Percentiles rank a stretch among this genome's conserved stretches.
These are phyloP conservation scores for Agrypnus murinus DNA, from an alignment of 2,888 invertebrate species.

Conservation along the genomic window DNA sequence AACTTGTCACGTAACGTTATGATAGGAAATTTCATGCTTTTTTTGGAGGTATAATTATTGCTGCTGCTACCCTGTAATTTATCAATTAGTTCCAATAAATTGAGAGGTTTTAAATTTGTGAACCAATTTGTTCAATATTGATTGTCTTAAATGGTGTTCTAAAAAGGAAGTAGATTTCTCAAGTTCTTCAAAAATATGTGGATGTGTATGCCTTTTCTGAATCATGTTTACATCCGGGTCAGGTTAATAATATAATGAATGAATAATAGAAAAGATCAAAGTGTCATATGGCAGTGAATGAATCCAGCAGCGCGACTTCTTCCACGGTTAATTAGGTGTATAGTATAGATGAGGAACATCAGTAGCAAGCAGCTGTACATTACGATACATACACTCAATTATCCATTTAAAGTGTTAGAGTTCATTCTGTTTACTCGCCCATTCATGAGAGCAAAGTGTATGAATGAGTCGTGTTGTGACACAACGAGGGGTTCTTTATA, in stretches of 20 bases:
- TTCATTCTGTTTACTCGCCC: slow-evolving; percentile 57
- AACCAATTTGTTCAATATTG: too few relatives aligned
- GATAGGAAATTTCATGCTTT: background rate
- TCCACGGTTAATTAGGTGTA: slow-evolving; percentile 41
- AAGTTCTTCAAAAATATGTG: background rate
- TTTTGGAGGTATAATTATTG: background rate
- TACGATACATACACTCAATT: slow-evolving; percentile 54
- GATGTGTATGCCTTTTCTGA: slow-evolving; percentile 16
- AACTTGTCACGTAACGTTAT: slow-evolving; percentile 7
- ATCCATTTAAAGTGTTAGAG: slow-evolving; percentile 57
- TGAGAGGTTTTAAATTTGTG: too few relatives aligned
- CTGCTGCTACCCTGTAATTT: background rate
- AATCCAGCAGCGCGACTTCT: slow-evolving; percentile 37
- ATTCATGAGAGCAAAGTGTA: slow-evolving; percentile 52
- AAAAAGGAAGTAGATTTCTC: background rate
- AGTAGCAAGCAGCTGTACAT: slow-evolving; percentile 49
- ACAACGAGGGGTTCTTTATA: slow-evolving; percentile 48
- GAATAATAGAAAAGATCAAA: slow-evolving; percentile 37
- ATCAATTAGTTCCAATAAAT: background rate
- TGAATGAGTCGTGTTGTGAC: slow-evolving; percentile 52
- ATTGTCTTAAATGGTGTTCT: background rate
- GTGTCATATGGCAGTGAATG: slow-evolving; percentile 37
- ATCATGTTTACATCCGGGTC: slow-evolving; percentile 32
- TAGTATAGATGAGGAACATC: slow-evolving; percentile 29
- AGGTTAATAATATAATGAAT: slow-evolving; percentile 37